phyloP scores from a whole-genome alignment of 64 coral and sea anemone genomes.

The Orbicella faveolata region DNA sequence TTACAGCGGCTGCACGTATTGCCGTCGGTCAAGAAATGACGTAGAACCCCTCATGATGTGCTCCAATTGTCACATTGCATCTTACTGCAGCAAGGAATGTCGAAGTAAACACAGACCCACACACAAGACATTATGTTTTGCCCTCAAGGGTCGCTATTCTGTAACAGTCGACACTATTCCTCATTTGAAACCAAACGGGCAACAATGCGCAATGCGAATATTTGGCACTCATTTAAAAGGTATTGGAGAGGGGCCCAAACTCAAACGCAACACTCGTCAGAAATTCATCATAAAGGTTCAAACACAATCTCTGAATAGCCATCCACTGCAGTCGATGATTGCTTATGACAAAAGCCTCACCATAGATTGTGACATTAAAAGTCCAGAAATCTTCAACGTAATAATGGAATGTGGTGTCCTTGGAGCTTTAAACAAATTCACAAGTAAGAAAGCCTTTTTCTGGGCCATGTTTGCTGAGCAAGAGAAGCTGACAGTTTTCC shows the following conservation, averaged over 20 bases:
- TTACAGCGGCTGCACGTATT: constrained; percentile 50
- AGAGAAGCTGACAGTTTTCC: constrained; percentile 29
- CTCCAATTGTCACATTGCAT: constrained; percentile 11
- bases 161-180: constrained; percentile 3
- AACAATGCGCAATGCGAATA: background rate
- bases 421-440: constrained; percentile 22
- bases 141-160: constrained; percentile 53
- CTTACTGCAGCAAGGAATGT: constrained; percentile 54
- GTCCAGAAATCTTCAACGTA: constrained; percentile 75
- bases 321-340: constrained; percentile 52
- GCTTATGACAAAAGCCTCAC: constrained; percentile 58
- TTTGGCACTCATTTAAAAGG: constrained; percentile 67
- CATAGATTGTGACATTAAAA: constrained; percentile 53
- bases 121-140: constrained; percentile 42
- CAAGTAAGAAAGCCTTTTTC: constrained; percentile 65
- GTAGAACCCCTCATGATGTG: background rate
- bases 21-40: background rate
- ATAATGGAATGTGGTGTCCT: constrained; percentile 95
- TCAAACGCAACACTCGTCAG: constrained; percentile 26
- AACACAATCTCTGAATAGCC: constrained; percentile 50
- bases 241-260: constrained; percentile 59
- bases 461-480: constrained; percentile 40
- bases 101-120: constrained; percentile 31
- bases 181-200: too few species aligned
- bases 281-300: constrained; percentile 79